Conservation (phyloP, 53 echinoderm and acorn worm species). For the Echinarachnius parma region DNA sequence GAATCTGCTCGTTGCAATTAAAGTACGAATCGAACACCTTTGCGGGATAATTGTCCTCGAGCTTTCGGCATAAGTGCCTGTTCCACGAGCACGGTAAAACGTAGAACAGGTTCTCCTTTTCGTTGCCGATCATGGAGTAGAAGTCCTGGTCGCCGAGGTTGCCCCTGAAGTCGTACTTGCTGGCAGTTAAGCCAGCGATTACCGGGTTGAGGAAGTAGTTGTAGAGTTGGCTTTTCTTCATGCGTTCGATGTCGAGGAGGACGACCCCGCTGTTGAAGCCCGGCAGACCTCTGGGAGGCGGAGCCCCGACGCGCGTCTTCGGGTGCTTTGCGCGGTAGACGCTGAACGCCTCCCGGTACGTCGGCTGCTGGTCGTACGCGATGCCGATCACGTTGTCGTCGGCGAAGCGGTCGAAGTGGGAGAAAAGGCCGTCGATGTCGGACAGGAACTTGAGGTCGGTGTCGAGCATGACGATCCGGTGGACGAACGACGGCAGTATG, state of each 20-base stretch:
- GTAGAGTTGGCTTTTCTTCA: slow-evolving; percentile 67
- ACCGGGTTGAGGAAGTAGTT: slow-evolving; percentile 41
- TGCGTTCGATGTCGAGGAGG: slow-evolving; percentile 68
- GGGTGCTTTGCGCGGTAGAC: slow-evolving; percentile 64
- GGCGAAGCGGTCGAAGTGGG: slow-evolving; percentile 63
- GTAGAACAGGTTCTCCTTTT: slow-evolving; percentile 73
- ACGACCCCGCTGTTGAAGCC: slow-evolving; percentile 96
- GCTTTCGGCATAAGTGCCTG: slow-evolving; percentile 82
- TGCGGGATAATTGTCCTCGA: slow-evolving; percentile 66
- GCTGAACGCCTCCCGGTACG: slow-evolving; percentile 82
- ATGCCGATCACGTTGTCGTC: slow-evolving; percentile 74
- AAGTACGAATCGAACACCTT: slow-evolving; percentile 90
- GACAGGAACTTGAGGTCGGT: slow-evolving; percentile 89
- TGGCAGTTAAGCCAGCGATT: slow-evolving; percentile 30
- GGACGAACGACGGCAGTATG: slow-evolving; percentile 73
- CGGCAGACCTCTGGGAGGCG: slow-evolving; percentile 77
- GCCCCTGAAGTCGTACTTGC: slow-evolving; percentile 84
- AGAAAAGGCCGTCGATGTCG: slow-evolving; percentile 75
- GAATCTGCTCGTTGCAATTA: slow-evolving; percentile 60
- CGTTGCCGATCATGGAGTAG: slow-evolving; percentile 75
- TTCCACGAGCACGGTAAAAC: slow-evolving; percentile 90
- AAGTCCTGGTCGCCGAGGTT: slow-evolving; percentile 94
- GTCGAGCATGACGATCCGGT: slow-evolving; percentile 76
- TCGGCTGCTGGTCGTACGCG: slow-evolving; percentile 93
- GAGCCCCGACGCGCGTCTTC: slow-evolving; percentile 76